Evolutionary conservation across 2,797 vertebrate species (phyloP), one percentile per base, ranked within the genome.

Genomic region (Anguilla obscura): DNA sequence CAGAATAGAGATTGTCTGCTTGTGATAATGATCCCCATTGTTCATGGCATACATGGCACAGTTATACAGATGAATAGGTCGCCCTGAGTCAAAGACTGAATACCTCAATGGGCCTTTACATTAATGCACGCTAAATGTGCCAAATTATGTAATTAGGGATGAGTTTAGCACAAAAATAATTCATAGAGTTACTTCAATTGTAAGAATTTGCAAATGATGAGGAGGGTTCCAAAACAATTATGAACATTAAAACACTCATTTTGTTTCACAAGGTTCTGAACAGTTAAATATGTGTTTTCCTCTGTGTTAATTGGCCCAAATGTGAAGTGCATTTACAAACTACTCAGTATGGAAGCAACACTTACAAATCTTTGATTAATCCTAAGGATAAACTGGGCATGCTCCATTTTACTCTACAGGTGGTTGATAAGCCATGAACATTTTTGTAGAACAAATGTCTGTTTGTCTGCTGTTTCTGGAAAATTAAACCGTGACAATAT

Each of bases 401-500:
- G 56, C 30, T 36, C 63, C 8, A n/a, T 36, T 60, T 21, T 48
- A 16, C 58, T 45, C 24, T 24, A 52, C 54, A 86, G n/a, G 71
- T 60, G 69, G 27, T 27, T 40, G 63, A 50, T 83, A 50, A 66
- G 54, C 54, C 58, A 21, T 79, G 36, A 85, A 85, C 27, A 24
- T 21, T 16, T 40, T 80, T n/a, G 12, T 36, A 60, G 71, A 80
- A 60, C 6, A 24, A 21, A 83, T 66, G 60, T 71, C 45, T 82
- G 71, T 66, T 56, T 85, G 33, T 76, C 66, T 30, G 16, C 60
- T 12, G 18, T 71, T 69, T 85, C 36, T 40, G 33, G 18, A 85
- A 85, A 76, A 74, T 63, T n/a, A 74, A 88, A 71, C 60, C 21
- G 33, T 36, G 74, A 40, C 18, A 76, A 76, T 76, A 40, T 76